Base-by-base conservation (phyloP, 2,797 vertebrate species). In the Prunella strophiata region DNA sequence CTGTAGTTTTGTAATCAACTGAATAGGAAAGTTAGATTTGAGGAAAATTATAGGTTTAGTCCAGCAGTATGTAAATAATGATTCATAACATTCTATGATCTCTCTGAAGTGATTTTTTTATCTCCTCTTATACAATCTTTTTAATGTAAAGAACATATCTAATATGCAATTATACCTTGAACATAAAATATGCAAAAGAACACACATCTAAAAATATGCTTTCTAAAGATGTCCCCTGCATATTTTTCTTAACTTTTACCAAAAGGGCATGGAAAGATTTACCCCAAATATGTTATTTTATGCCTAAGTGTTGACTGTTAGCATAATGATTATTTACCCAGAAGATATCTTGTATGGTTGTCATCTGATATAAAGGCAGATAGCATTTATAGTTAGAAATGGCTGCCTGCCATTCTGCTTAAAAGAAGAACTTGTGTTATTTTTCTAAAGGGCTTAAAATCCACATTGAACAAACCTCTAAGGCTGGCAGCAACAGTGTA, bases 361-460 rank as follows among this genome's bases (percentile, higher is more conserved):
- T 96, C 94, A 90, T 88, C 78, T 73, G 59, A 85, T 83, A 97
- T 59, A 95, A 95, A 94, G 88, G 79, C 87, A 85, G 84, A 74
- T 45, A 59, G 48, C 50, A 82, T 70, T 94, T 90, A 78, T 66
- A 90, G 67, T 78, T 85, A 77, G 80, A 94, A 94, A 87, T 98
- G 98, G 97, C 97, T 76, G 93, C 67, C 87, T 98, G 98, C 98
- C 98, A 98, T 98, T 97, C 89, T 97, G 94, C 96, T 97, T 97
- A 97, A 96, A 96, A 97, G 96, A 97, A 96, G 96, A 97, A 97
- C 95, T 97, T 97, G 92, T 98, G 96, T 96, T 96, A 98, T 98
- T 91, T 98, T 97, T 92, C 85, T 94, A 85, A 98, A 97, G 96
- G 96, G 97, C 97, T 96, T 97, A 97, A 95, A 98, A 96, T 93